phyloP scores from a whole-genome alignment of 2,113 vertebrate genomes.

The Antigone vipio region DNA sequence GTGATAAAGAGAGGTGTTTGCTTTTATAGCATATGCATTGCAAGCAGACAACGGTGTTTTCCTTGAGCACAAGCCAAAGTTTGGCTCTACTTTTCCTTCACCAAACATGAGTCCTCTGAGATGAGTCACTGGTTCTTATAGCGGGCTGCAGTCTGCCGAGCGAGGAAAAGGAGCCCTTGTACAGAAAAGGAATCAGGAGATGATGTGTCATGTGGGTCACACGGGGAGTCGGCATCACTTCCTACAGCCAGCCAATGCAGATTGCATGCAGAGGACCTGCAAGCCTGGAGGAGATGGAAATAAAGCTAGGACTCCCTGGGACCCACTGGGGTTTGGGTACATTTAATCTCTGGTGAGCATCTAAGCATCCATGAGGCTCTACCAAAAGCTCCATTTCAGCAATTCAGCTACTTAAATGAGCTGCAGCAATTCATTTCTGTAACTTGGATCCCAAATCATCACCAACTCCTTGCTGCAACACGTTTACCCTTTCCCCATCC shows the following conservation, averaged over 20 bases:
- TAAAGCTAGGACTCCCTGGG: background rate
- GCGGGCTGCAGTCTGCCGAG: background rate
- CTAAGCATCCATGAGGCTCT: accelerated
- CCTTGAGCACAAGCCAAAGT: background rate
- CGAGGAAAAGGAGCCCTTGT: constrained; percentile 31
- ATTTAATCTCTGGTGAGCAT: background rate
- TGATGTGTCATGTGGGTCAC: constrained; percentile 20
- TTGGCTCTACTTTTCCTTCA: constrained; percentile 2
- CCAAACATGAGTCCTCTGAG: background rate
- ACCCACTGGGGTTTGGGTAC: background rate
- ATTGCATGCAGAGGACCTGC: background rate
- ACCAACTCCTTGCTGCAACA: background rate
- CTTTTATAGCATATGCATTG: background rate
- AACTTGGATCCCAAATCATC: background rate
- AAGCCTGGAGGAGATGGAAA: background rate
- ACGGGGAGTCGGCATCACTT: background rate
- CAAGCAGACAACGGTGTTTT: background rate
- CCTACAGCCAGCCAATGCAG: background rate
- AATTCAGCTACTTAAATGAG: background rate
- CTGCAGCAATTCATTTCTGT: background rate
- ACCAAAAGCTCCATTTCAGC: background rate
- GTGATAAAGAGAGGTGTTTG: background rate
- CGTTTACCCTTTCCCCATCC: background rate
- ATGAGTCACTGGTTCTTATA: constrained; percentile 40
- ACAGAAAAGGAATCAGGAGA: background rate